Base-by-base conservation (phyloP, 2,797 vertebrate genomes). In the Myotis planiceps region DNA sequence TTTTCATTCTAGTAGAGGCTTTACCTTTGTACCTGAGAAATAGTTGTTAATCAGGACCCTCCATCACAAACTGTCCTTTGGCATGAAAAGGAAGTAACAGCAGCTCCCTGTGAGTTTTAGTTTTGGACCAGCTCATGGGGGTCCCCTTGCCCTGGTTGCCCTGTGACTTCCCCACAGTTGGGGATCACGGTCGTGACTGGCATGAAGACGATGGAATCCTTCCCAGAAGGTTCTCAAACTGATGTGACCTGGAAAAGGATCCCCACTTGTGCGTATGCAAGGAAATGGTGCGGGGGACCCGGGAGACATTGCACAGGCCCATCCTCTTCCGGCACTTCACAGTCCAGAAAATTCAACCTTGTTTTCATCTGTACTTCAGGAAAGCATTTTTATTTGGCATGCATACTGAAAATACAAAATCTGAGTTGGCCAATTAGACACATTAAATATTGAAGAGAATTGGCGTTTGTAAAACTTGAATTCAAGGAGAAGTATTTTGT, bases 391-490 rank as follows among this genome's bases (percentile, higher is more conserved):
- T 95, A 94, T 80, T 94, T 97, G 94, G 76, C 91, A 47, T 0
- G 4, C 92, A 60, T 66, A 68, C 95, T 97, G 81, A 97, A 63
- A 98, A 97, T 83, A 98, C 95, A 96, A 98, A 97, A 92, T 97
- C 95, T 96, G 58, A 14, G 68, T 47, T 96, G 95, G 88, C 79
- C 87, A 87, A 39, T 96, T 95, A 87, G 51, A 51, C 84, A 88
- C 95, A 92, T 94, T 95, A 97, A 80, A 94, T 42, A 51, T 75
- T 93, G 90, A 96, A 93, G 76, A 86, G 90, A 96, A 85, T 71
- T 63, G 76, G 53, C 90, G 85, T 97, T 90, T 3, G 0, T 65
- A 94, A 95, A 97, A 96, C 49, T 92, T 96, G 51, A 63, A 97
- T 90, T 97, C 84, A 90, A 10, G 29, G 7, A 18, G 5, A 19